These are phyloP conservation scores for Notodonta dromedarius DNA, from an alignment of 2,888 invertebrate genomes.

Conservation along the genomic window DNA sequence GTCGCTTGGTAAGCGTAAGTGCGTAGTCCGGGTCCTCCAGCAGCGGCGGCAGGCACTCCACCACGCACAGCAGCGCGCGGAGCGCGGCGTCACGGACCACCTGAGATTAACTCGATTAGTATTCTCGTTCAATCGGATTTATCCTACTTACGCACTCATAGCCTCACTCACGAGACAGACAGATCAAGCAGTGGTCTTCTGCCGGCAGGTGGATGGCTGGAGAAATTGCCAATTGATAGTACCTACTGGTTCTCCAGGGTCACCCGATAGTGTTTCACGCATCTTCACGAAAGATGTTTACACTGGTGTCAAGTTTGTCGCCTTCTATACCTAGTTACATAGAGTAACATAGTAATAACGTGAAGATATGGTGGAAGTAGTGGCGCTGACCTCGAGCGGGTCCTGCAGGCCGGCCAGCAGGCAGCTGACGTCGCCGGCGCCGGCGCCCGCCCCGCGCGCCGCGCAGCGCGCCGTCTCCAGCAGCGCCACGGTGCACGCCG, in stretches of 20 bases:
- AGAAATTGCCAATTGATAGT: too few species aligned
- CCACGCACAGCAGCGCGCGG: slow-evolving; percentile 88
- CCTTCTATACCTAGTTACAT: too few species aligned
- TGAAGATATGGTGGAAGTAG: slow-evolving; percentile 20
- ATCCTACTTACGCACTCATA: too few species aligned
- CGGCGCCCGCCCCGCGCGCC: slow-evolving; percentile 84
- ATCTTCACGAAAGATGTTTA: too few species aligned
- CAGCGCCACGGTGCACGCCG: slow-evolving; percentile 91
- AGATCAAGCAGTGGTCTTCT: too few species aligned
- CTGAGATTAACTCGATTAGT: slow-evolving; percentile 38
- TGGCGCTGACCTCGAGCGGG: slow-evolving; percentile 74
- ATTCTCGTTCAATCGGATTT: too few species aligned
- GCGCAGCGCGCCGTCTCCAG: slow-evolving; percentile 91
- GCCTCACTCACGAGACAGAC: too few species aligned
- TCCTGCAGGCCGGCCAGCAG: slow-evolving; percentile 91
- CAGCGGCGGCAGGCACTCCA: slow-evolving; percentile 88
- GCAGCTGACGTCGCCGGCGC: slow-evolving; percentile 88
- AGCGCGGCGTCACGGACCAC: slow-evolving; percentile 92
- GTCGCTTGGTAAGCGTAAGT: slow-evolving; percentile 86
- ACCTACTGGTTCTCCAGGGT: too few species aligned
- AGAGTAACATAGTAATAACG: too few species aligned
- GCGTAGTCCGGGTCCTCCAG: slow-evolving; percentile 84
- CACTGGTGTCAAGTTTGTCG: too few species aligned
- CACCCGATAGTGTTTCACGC: too few species aligned
- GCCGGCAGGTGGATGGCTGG: too few species aligned